Base-by-base conservation (phyloP, 1,140 invertebrate genomes). In the Tetranychus cinnabarinus region DNA sequence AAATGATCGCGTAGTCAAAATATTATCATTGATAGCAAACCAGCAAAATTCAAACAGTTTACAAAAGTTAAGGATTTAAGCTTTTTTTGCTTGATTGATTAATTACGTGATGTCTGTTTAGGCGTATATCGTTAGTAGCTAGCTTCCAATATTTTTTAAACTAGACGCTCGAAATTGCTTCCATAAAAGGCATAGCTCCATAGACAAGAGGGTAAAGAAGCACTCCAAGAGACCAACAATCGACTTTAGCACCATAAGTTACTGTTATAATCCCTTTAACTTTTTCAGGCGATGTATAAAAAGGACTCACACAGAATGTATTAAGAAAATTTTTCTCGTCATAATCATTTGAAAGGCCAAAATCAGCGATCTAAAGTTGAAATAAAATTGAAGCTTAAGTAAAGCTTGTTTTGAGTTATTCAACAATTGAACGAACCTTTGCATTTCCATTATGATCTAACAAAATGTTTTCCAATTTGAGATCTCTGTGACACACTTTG, bases 111-210 rank as follows among this genome's bases (percentile, higher is more conserved):
- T 45, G 87, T 87, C 68, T 83, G 86, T 66, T 89, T 85, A 13
- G 93, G 93, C 74, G 97, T 91, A 70, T n/a, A n/a, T n/a, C n/a
- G n/a, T n/a, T 88, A 96, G 74, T 97, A 98, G 3, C 93, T 88
- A 3, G 91, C 91, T 69, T 86, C 82, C 61, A 90, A 92, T 68
- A 99, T 98, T 75, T 97, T 91, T 73, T 87, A 86, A 57, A 97
- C 89, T 66, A 98, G 79, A 68, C 86, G 79, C 71, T 93, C 93
- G 71, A 97, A 97, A 76, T 97, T 96, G 61, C 88, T 90, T 58
- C 93, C 93, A 76, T 97, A 72, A 98, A 99, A 35, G 95, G 95
- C 95, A 99, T 98, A 65, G 92, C 89, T 67, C 95, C 93, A 73
- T 98, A 98, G 55, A 97, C 92, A 68, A 99, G 76, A 36, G 95